Base-by-base conservation (phyloP, 2,113 vertebrate genomes). In the Piaya cayana region DNA sequence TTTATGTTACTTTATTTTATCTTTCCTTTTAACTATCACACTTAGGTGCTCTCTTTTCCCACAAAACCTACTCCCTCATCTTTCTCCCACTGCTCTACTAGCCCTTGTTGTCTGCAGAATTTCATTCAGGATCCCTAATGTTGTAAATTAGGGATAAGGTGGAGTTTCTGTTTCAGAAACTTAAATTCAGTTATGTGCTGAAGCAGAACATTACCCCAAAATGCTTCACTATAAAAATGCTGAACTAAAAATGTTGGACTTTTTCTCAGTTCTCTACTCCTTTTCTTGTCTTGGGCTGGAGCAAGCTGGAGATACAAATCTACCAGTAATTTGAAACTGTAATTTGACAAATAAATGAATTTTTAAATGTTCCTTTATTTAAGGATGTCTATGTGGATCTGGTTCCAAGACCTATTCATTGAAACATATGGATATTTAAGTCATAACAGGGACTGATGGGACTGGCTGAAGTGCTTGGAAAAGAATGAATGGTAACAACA, bases 121-220 rank as follows among this genome's bases (percentile, higher is more conserved):
- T 69, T 88, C 13, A 58, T 64, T 82, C 26, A 79, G 15, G 50
- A 82, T 50, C 14, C 39, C 39, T 76, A 52, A 36, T 74, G 27
- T 77, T 88, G 91, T 60, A 65, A 88, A 29, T 72, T 80, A 95
- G 43, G 16, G 8, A 21, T 70, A 90, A 92, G 36, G 50, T 47
- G 26, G 59, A 86, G 25, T 80, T 88, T 79, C 68, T 93, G 42
- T 34, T 88, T 86, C 86, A 77, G 71, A 93, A 92, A 83, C 29
- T 74, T 83, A 55, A 20, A 74, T 69, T 74, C 74, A 93, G 50
- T 71, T 88, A 63, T 3, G 5, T 55, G 25, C 5, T 81, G 52
- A 81, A 80, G 60, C 17, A 60, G 47, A 86, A 56, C 42, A 89
- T 75, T 83, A 81, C 6, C 11, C 29, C 32, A 82, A 42, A 93